Percentiles rank a stretch among this genome's conserved stretches.
These are phyloP conservation scores for Psylliodes chrysocephalus DNA, from an alignment of 2,888 invertebrate genomes.

Conservation along the genomic window DNA sequence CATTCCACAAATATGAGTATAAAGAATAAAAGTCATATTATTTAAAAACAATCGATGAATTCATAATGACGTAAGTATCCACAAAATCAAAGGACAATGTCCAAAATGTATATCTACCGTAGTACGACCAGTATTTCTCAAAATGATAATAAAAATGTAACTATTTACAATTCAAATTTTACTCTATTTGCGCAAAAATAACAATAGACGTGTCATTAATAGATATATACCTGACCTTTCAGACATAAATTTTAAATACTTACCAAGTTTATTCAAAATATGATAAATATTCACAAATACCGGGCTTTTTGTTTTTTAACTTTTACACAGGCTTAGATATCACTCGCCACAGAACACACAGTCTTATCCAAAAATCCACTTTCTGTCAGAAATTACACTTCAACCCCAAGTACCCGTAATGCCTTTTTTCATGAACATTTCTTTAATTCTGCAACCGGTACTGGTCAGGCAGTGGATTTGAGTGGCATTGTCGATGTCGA, in stretches of 20 bases:
- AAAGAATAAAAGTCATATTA: not conserved
- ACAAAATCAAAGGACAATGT: slow-evolving; percentile 26
- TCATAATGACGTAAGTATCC: slow-evolving; percentile 6
- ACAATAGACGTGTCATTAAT: not conserved
- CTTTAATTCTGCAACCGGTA: slow-evolving; percentile 23
- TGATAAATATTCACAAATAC: not conserved
- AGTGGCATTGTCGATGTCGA: slow-evolving; percentile 23
- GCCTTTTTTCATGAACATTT: slow-evolving; percentile 24
- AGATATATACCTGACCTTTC: not conserved
- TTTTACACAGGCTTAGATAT: slow-evolving; percentile 8
- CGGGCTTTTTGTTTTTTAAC: not conserved
- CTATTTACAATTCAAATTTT: not conserved
- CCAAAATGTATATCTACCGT: too few species aligned
- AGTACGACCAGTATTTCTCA: slow-evolving; percentile 15
- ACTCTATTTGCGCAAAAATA: not conserved
- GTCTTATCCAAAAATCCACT: not conserved
- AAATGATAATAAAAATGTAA: slow-evolving; percentile 3
- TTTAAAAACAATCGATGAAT: not conserved
- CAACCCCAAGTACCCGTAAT: slow-evolving; percentile 25
- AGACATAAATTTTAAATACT: slow-evolving; percentile 2
- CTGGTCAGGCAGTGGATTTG: slow-evolving; percentile 20
- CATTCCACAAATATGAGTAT: not conserved
- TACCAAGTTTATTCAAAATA: slow-evolving; percentile 3
- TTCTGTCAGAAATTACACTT: slow-evolving; percentile 24
- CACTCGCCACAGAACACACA: slow-evolving; percentile 28